These are phyloP conservation scores for Thysanoteuthis rhombus DNA, from an alignment of 2,888 invertebrate species.

Conservation along the genomic window DNA sequence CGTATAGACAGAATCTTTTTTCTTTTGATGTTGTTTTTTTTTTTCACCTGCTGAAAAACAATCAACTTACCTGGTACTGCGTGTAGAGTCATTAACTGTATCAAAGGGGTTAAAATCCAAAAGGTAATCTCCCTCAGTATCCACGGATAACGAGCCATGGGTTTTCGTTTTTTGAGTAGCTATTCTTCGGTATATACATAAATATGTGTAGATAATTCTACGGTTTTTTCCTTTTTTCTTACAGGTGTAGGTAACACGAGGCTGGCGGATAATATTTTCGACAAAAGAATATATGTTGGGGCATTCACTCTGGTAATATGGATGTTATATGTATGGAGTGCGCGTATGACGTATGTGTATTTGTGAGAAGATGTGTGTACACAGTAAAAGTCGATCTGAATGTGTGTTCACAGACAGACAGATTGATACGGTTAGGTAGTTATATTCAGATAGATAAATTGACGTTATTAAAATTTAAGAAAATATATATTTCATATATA, in stretches of 20 bases:
- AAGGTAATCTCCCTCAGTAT: conserved; percentile 20
- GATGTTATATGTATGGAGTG: not conserved
- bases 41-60: not conserved
- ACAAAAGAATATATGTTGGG: not conserved
- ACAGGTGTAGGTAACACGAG: not conserved
- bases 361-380: conserved; percentile 12
- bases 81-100: conserved; percentile 12
- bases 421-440: not conserved
- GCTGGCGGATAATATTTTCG: not conserved
- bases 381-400: not conserved
- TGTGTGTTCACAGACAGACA: not conserved
- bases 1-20: not conserved
- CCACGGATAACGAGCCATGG: conserved; percentile 27
- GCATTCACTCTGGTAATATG: not conserved
- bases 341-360: not conserved
- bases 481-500: not conserved
- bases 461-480: not conserved
- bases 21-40: not conserved
- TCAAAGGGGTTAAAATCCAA: conserved; percentile 27
- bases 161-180: not conserved
- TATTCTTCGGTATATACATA: conserved; percentile 24
- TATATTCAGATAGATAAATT: not conserved
- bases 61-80: conserved; percentile 25
- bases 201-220: conserved; percentile 1
- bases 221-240: not conserved